Base-by-base conservation (phyloP, 2,113 vertebrate genomes). In the Bothrops jararaca region DNA sequence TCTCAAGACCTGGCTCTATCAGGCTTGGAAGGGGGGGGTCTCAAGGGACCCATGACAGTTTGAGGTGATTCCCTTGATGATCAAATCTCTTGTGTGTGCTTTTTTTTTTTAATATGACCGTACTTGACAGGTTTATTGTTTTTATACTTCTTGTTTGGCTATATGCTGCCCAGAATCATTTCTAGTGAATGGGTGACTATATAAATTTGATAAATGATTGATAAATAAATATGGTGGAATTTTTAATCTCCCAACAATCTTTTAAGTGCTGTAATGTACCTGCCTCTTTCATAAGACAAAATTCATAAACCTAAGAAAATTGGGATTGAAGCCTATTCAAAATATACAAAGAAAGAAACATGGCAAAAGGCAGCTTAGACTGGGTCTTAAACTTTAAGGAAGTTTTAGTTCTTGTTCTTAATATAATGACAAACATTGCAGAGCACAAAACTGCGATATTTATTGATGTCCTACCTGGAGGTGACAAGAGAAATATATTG, bases 401-500 rank as follows among this genome's bases (percentile, higher is more conserved):
- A 42, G 18, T 22, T 42, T 80, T 34, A 22, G 34, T 80, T 80
- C 74, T 80, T 23, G 18, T 80, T 80, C 34, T 80, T 80, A 80
- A 80, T 80, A 80, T 80, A 80, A 80, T 80, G 74, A 22, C 64
- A 93, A 1, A 5, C 92, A 89, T 92, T 88, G 91, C 34, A 90
- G 12, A 80, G 29, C 92, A 42, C 0, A 91, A 88, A 0, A 12
- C 60, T 92, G 92, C 1, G 13, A 29, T 29, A 64, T 3, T 1
- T 87, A 52, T 9, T 88, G 48, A 53, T 92, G 39, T 0, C 5
- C 12, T 58, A 60, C 15, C 50, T 80, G 5, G 3, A 52, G 91
- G 86, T 60, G 89, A 95, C 0, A 94, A 60, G 2, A 85, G 7
- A 94, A 92, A 6, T 54, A 22, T 69, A 7, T 91, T 93, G 80